Percentiles rank a stretch among this genome's conserved stretches.
These are phyloP conservation scores for Knipowitschia caucasica DNA, from an alignment of 2,797 vertebrate genomes.

Conservation along the genomic window DNA sequence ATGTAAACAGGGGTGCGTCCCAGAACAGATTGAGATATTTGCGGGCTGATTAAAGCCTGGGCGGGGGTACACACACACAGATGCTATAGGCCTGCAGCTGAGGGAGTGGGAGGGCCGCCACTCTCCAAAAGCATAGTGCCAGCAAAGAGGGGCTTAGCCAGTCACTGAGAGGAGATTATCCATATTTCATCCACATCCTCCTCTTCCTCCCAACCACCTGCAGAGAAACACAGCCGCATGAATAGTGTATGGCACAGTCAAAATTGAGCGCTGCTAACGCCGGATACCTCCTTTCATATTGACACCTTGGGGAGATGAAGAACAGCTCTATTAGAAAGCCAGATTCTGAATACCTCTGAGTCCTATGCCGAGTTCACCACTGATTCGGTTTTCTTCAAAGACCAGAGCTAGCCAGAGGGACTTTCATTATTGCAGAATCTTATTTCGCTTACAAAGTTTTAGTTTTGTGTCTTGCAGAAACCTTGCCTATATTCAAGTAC, in stretches of 20 bases:
- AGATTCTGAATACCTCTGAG: slow-evolving; percentile 24
- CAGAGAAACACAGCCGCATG: slow-evolving; percentile 55
- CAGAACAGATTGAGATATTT: slow-evolving; percentile 40
- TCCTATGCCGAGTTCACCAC: slow-evolving; percentile 10
- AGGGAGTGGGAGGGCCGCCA: slow-evolving; percentile 51
- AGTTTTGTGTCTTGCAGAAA: slow-evolving; percentile 24
- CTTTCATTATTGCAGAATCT: slow-evolving; percentile 34
- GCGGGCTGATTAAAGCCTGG: slow-evolving; percentile 59
- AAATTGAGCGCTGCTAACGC: slow-evolving; percentile 28
- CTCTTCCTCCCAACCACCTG: slow-evolving; percentile 59
- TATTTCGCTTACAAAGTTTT: slow-evolving; percentile 1
- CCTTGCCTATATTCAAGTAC: neutral
- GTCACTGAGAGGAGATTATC: slow-evolving; percentile 67
- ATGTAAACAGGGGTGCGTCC: slow-evolving; percentile 21
- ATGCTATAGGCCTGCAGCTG: slow-evolving; percentile 55
- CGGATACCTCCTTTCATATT: slow-evolving; percentile 26
- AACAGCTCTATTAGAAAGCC: slow-evolving; percentile 32
- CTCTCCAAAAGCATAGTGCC: slow-evolving; percentile 48
- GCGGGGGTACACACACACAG: slow-evolving; percentile 40
- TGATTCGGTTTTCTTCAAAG: slow-evolving; percentile 23
- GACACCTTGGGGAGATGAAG: slow-evolving; percentile 37
- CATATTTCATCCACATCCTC: slow-evolving; percentile 70
- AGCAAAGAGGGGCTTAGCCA: slow-evolving; percentile 59
- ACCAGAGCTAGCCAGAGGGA: slow-evolving; percentile 32
- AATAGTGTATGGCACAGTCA: slow-evolving; percentile 58